Conservation (phyloP, 2,113 vertebrate genomes). For the Neomonachus schauinslandi region DNA sequence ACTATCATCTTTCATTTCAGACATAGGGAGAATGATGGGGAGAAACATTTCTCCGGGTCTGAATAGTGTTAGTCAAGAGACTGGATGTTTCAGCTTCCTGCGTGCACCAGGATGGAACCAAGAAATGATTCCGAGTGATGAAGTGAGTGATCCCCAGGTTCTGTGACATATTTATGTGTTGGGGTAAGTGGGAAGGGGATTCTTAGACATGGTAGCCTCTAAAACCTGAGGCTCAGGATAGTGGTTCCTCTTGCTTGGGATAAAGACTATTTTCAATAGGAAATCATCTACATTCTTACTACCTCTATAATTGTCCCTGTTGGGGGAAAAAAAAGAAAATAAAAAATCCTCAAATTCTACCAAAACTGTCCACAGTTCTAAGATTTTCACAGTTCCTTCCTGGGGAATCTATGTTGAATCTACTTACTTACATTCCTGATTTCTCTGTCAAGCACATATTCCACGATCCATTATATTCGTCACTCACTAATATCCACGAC, state of each 20-base stretch:
- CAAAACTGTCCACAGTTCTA: background rate
- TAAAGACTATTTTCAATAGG: background rate
- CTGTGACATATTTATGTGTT: background rate
- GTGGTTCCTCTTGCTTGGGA: background rate
- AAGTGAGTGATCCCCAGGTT: background rate
- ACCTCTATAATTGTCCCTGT: background rate
- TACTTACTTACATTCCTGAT: background rate
- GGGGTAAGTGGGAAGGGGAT: background rate
- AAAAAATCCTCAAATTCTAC: background rate
- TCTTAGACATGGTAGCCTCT: background rate
- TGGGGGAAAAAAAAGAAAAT: too few relatives aligned
- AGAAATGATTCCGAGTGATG: background rate
- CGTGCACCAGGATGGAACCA: rapidly evolving
- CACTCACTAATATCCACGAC: background rate
- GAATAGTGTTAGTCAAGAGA: background rate
- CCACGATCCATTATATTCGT: background rate
- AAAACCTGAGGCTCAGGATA: background rate
- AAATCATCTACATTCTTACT: background rate
- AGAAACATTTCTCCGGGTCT: background rate
- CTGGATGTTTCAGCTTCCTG: background rate
- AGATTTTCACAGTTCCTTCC: background rate
- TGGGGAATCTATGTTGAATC: background rate
- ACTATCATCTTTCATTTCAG: background rate
- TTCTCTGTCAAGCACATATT: background rate
- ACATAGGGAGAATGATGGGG: too few relatives aligned